Conservation (phyloP, 1,140 invertebrate species). For the Pantala flavescens region DNA sequence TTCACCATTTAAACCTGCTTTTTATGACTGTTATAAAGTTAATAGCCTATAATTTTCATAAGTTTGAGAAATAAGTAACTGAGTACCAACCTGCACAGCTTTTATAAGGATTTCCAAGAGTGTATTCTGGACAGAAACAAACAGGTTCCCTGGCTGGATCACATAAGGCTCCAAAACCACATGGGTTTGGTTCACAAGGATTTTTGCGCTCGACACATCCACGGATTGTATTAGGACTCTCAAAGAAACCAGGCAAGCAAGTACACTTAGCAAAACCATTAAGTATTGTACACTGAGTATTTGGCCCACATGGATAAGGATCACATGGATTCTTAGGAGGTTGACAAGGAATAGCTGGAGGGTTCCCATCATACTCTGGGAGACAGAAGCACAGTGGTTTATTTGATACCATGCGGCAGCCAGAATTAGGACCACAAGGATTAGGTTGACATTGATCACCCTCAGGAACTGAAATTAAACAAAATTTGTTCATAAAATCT, state of each 20-base stretch:
- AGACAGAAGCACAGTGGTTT: slow-evolving; percentile 72
- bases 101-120: slow-evolving; percentile 66
- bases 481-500: not conserved
- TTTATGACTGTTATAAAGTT: no score
- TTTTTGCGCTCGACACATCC: slow-evolving; percentile 67
- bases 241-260: slow-evolving; percentile 68
- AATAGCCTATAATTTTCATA: no score
- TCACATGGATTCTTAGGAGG: slow-evolving; percentile 66
- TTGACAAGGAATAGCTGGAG: slow-evolving; percentile 53
- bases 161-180: slow-evolving; percentile 65
- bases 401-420: slow-evolving; percentile 58
- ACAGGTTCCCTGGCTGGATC: slow-evolving; percentile 63
- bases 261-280: slow-evolving; percentile 81
- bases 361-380: slow-evolving; percentile 78
- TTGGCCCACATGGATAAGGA: slow-evolving; percentile 76
- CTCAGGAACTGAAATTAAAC: slow-evolving; percentile 59
- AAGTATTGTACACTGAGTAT: slow-evolving; percentile 70
- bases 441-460: slow-evolving; percentile 74
- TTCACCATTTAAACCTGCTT: no score
- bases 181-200: slow-evolving; percentile 70
- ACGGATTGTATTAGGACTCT: slow-evolving; percentile 76
- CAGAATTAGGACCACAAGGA: slow-evolving; percentile 71
- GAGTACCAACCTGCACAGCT: slow-evolving; percentile 47
- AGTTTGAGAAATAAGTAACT: no score
- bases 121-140: slow-evolving; percentile 67